Evolutionary conservation across 2,797 vertebrate genomes (phyloP), one percentile per base, ranked within the genome.

Genomic region (Neosilurus hyrtlii): DNA sequence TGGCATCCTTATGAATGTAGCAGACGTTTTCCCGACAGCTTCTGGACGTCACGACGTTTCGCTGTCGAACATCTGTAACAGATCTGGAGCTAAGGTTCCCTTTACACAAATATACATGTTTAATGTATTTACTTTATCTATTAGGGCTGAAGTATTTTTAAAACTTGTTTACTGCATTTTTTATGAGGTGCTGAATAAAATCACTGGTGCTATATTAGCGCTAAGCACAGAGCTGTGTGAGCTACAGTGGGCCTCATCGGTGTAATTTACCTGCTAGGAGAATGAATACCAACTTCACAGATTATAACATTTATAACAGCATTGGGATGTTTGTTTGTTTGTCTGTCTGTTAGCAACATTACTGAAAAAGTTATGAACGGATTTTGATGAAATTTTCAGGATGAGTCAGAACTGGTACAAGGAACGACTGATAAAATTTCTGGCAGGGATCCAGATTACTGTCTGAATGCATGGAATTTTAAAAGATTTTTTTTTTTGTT

Each of bases 1-100:
- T 86, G 68, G 67, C 80, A 74, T 65, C 68, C 54, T 68, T 43
- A 85, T 85, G 85, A 83, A 79, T 57, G 43, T 37, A 43, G 73
- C 65, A 73, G 79, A 65, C 26, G 10, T 30, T 75, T 84, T 71
- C 26, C 57, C 65, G 26, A 56, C 56, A 71, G 26, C 57, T 81
- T 52, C 73, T 70, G 65, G 79, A 76, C 10, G 10, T 56, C 56
- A 81, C 20, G 14, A 76, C 22, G 15, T n/a, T 37, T 63, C 22
- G 37, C 37, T 43, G 9, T 56, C 71, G 56, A 63, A 77, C 83
- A 81, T 81, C 83, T 84, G 83, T 49, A 24, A 71, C 51, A 54
- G 59, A 59, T 81, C 77, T 80, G 71, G 62, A 68, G n/a, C 5
- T 67, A 49, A 26, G 70, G 15, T 52, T 75, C 26, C 7, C 63